These are phyloP conservation scores for Pseudachorutes palmiensis DNA, from an alignment of 1,140 invertebrate species.

Conservation along the genomic window DNA sequence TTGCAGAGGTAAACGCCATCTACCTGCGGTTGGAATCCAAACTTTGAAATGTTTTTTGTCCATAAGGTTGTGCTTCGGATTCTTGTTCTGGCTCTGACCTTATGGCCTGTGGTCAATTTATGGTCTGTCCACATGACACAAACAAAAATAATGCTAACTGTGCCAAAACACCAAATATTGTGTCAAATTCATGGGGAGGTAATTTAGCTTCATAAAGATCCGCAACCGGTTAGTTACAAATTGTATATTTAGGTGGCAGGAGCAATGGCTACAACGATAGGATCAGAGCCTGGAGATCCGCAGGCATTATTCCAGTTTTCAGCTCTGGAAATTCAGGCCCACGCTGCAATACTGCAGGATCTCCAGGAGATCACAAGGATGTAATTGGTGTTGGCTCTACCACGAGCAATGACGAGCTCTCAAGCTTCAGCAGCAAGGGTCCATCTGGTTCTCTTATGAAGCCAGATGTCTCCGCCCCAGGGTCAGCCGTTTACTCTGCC, in stretches of 20 bases:
- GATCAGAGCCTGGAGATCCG: conserved; percentile 17
- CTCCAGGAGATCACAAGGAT: conserved; percentile 5
- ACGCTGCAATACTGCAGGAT: conserved; percentile 9
- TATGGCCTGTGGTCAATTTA: conserved; percentile 21
- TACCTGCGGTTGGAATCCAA: too few relatives aligned
- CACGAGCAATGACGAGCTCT: background rate
- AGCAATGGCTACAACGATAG: background rate
- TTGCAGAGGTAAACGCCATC: conserved; percentile 15
- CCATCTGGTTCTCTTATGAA: conserved; percentile 4
- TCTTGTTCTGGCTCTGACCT: background rate
- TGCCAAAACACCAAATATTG: conserved; percentile 5
- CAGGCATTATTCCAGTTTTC: conserved; percentile 22
- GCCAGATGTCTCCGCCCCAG: conserved; percentile 17
- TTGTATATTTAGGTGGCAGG: background rate
- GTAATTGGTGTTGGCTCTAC: conserved; percentile 18
- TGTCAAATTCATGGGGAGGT: conserved; percentile 15
- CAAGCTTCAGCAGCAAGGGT: conserved; percentile 13
- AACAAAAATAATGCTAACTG: background rate
- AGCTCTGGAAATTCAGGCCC: conserved; percentile 15
- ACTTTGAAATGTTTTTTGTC: background rate
- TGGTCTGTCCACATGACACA: conserved; percentile 9
- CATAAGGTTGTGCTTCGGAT: background rate
- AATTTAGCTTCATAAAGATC: background rate
- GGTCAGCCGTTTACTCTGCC: conserved; percentile 15
- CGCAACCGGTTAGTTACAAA: background rate